phyloP scores from a whole-genome alignment of 2,888 invertebrate species.

The Hirtodrosophila confusa region DNA sequence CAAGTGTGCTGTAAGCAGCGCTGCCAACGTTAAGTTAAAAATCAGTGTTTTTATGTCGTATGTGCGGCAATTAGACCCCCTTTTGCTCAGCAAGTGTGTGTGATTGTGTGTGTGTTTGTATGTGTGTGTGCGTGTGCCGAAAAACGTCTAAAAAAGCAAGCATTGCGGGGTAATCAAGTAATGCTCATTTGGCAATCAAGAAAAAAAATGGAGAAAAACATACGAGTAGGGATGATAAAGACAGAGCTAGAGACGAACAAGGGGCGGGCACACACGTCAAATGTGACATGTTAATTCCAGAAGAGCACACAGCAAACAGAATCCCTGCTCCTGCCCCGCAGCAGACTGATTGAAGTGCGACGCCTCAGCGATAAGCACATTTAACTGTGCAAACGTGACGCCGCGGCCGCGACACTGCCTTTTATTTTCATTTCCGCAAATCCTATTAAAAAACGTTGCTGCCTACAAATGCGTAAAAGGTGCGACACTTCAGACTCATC shows the following conservation, averaged over 20 bases:
- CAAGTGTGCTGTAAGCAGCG: constrained; percentile 64
- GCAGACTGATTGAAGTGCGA: constrained; percentile 73
- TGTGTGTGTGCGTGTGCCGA: constrained; percentile 20
- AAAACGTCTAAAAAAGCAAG: constrained; percentile 57
- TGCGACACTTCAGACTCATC: constrained; percentile 63
- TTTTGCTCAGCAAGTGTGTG: constrained; percentile 11
- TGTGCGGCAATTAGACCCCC: constrained; percentile 69
- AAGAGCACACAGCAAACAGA: constrained; percentile 60
- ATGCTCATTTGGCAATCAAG: constrained; percentile 74
- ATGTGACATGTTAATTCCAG: constrained; percentile 80
- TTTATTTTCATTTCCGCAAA: constrained; percentile 57
- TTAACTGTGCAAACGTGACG: constrained; percentile 65
- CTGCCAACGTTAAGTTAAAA: constrained; percentile 41
- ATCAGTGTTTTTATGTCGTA: constrained; percentile 63
- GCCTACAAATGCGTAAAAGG: constrained; percentile 68
- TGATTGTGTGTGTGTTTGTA: constrained; percentile 16
- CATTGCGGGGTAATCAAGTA: constrained; percentile 80
- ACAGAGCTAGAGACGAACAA: constrained; percentile 19
- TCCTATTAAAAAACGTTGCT: constrained; percentile 60
- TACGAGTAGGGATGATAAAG: constrained; percentile 51
- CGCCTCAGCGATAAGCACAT: constrained; percentile 72
- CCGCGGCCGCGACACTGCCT: constrained; percentile 15
- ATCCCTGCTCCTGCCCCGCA: constrained; percentile 19
- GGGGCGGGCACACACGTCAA: constrained; percentile 45
- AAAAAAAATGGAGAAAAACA: constrained; percentile 32